Evolutionary conservation across 2,888 invertebrate species (phyloP).

Genomic region (Torymus texanus): DNA sequence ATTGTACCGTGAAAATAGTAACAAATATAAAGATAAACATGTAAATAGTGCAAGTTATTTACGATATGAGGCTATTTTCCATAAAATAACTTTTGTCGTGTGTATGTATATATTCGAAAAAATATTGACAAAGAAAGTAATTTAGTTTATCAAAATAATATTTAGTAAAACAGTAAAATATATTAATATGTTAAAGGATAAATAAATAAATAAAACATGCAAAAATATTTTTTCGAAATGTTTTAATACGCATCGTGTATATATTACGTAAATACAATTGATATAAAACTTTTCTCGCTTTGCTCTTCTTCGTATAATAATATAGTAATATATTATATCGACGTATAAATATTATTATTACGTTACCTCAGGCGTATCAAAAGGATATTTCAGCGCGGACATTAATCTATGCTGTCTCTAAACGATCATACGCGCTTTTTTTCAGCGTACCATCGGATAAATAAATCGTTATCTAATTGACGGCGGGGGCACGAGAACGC

Average conservation of each 20-base stretch:
- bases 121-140: too few relatives aligned
- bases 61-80: too few relatives aligned
- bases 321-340: constrained; percentile 55
- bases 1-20: too few relatives aligned
- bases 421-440: background rate
- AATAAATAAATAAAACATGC: constrained; percentile 4
- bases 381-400: constrained; percentile 60
- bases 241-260: constrained; percentile 59
- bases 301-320: constrained; percentile 61
- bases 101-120: too few relatives aligned
- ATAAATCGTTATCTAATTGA: constrained; percentile 52
- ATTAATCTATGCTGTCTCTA: constrained; percentile 10
- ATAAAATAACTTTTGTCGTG: too few relatives aligned
- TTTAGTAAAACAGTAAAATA: too few relatives aligned
- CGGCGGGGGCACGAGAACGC: constrained; percentile 40
- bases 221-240: constrained; percentile 14
- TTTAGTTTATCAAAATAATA: too few relatives aligned
- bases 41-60: too few relatives aligned
- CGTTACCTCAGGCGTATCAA: constrained; percentile 65
- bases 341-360: constrained; percentile 63
- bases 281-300: constrained; percentile 69
- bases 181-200: background rate
- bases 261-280: constrained; percentile 71
- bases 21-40: too few relatives aligned
- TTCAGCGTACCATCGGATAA: constrained; percentile 40